Conservation (phyloP, 1,140 invertebrate genomes). For the Drosophila pectinifera region DNA sequence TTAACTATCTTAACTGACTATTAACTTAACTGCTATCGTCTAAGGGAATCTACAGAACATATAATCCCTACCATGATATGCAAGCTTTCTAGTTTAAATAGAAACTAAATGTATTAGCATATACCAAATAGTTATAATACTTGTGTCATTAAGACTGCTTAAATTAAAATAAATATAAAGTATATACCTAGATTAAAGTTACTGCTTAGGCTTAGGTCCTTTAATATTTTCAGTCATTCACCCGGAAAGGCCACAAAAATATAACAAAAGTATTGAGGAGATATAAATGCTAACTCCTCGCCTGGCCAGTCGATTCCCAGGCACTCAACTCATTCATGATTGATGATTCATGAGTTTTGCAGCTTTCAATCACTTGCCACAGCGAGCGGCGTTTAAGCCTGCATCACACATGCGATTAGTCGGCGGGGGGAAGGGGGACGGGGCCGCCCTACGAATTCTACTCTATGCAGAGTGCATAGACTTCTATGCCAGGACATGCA, state of each 20-base stretch:
- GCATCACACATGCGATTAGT: constrained; percentile 59
- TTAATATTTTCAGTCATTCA: too few relatives aligned
- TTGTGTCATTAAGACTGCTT: too few relatives aligned
- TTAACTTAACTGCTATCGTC: too few relatives aligned
- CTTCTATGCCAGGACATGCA: constrained; percentile 54
- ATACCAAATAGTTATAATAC: too few relatives aligned
- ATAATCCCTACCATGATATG: too few relatives aligned
- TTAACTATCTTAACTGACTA: too few relatives aligned
- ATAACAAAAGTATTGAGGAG: too few relatives aligned
- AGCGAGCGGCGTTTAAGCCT: constrained; percentile 22
- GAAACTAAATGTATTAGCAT: too few relatives aligned
- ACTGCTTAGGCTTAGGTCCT: too few relatives aligned
- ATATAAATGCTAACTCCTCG: neutral
- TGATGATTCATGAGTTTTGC: constrained; percentile 25
- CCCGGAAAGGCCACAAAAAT: neutral
- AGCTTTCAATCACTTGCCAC: constrained; percentile 43
- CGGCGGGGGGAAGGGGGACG: neutral
- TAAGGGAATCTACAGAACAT: too few relatives aligned
- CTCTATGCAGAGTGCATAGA: constrained; percentile 32
- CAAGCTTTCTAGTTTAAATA: too few relatives aligned
- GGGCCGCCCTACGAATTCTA: constrained; percentile 3
- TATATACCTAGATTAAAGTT: neutral
- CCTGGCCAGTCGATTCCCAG: neutral
- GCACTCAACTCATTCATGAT: constrained; percentile 24
- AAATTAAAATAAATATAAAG: neutral